Base-by-base conservation (phyloP, 2,888 invertebrate genomes). In the Lithophane socia region DNA sequence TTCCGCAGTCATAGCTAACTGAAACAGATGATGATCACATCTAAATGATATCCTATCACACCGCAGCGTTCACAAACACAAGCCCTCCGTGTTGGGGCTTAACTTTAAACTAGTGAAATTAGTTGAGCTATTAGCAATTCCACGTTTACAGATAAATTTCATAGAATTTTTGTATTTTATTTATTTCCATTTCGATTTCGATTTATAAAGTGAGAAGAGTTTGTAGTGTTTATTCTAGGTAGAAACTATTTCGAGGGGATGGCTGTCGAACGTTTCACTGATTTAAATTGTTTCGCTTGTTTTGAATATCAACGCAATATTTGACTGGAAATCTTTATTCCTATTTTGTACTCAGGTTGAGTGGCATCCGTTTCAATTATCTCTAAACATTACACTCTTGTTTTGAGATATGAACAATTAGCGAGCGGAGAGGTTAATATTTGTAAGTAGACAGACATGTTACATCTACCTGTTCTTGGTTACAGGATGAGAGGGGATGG, bases 91-190 rank as follows among this genome's bases (percentile, higher is more conserved):
- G 79, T 67, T 78, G 63, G 85, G 88, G 90, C 88, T 90, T 89
- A 89, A 90, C 91, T 89, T 88, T 90, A 88, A 91, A 92, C 87
- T 92, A 89, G 91, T 87, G 89, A 92, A 93, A 93, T 93, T 93
- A 92, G 91, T 75, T 71, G 79, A 84, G 75, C 61, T 84, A 73
- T 80, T 71, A 80, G 67, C 61, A 64, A 75, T 78, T 74, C 54
- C 24, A 54, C 42, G 29, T 63, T 72, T 65, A 60, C 9, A 3
- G 37, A 58, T 63, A 64, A 21, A 67, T 65, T 72, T 77, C 10
- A 74, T 42, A 44, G 24, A 42, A 4, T 64, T 24, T 24, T 29
- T 12, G 10, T 29, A 54, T 37, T 18, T 42, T 56, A 16, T 56
- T 56, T 1, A 16, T 44, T 52, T 64, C 2, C 1, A n/a, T 37